Evolutionary conservation across 2,113 vertebrate genomes (phyloP), one percentile per base, ranked within the genome.

Genomic region (Lamprologus ornatipinnis): DNA sequence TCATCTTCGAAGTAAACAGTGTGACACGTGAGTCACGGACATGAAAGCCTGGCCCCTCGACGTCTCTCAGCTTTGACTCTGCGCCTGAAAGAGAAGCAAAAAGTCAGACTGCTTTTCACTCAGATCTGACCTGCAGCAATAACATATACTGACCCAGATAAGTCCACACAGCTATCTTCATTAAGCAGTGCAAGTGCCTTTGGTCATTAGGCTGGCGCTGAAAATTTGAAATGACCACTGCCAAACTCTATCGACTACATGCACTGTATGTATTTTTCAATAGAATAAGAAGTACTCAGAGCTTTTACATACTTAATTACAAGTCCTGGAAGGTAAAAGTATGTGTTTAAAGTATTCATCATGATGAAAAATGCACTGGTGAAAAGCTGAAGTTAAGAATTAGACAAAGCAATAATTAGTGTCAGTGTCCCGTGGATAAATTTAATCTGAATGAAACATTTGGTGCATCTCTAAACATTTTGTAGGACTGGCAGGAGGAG

Each of bases 91-190:
- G 82, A 81, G 82, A 45, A 90, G 21, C 68, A 58, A 31, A 65
- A 9, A 65, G 65, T 79, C 54, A 49, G 75, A 85, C 81, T 80
- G 86, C 58, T 87, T 70, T 87, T 92, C 70, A 57, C 23, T 91
- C 73, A 73, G 63, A 78, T 45, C 57, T 88, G 73, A 92, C 88
- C 84, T 75, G 89, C 84, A 93, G 86, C 87, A 53, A 70, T 65
- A 89, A 84, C 79, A 84, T 49, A 19, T 83, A 10, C 70, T 90
- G 91, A 91, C 91, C 91, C 83, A 90, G 63, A 89, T 93, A 89
- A 87, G 65, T 26, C 33, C 68, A 79, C 82, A 78, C 68, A 68
- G 78, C 91, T 65, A 81, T 86, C 85, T 87, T 92, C 81, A 82
- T 90, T 90, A 81, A 80, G 53, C 63, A 60, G 47, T 53, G 53